Conservation (phyloP, 2,888 invertebrate genomes). For the Sylvicola cinctus region DNA sequence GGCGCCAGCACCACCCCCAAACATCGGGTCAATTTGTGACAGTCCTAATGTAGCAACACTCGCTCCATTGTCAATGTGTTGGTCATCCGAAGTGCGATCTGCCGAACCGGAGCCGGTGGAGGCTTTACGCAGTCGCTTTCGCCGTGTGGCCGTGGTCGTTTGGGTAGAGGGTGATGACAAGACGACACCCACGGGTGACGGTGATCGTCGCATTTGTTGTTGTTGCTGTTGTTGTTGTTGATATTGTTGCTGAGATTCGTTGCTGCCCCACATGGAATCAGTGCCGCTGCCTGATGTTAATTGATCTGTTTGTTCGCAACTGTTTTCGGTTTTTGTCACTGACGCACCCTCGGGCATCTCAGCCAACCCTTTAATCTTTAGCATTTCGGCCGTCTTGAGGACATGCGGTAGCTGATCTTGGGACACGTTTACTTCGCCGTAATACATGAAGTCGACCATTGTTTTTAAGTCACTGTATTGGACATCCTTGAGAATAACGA, state of each 20-base stretch:
- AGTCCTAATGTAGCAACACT: slow-evolving; percentile 17
- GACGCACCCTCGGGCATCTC: slow-evolving; percentile 67
- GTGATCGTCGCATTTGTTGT: slow-evolving; percentile 9
- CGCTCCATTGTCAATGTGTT: slow-evolving; percentile 12
- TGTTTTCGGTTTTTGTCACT: slow-evolving; percentile 46
- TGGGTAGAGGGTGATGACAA: slow-evolving; percentile 31
- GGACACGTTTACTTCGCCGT: slow-evolving; percentile 79
- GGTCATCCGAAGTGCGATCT: slow-evolving; percentile 31
- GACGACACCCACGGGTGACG: slow-evolving; percentile 20
- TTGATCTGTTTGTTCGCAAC: slow-evolving; percentile 27
- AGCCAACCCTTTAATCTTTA: slow-evolving; percentile 74
- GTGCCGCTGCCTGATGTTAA: slow-evolving; percentile 26
- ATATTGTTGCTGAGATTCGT: slow-evolving; percentile 32
- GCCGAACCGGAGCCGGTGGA: slow-evolving; percentile 39
- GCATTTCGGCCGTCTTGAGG: slow-evolving; percentile 62
- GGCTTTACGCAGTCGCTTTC: slow-evolving; percentile 38
- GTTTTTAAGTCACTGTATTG: slow-evolving; percentile 67
- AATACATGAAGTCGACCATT: slow-evolving; percentile 84
- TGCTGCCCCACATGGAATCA: slow-evolving; percentile 32
- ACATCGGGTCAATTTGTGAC: slow-evolving; percentile 28
- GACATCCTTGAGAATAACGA: slow-evolving; percentile 76
- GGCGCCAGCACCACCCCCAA: slow-evolving; percentile 16
- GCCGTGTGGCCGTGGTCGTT: slow-evolving; percentile 40
- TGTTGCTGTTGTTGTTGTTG: slow-evolving; percentile 29
- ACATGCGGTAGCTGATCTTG: slow-evolving; percentile 68